These are phyloP conservation scores for Lucinisca nassula DNA, from an alignment of 2,888 invertebrate genomes.

Conservation along the genomic window DNA sequence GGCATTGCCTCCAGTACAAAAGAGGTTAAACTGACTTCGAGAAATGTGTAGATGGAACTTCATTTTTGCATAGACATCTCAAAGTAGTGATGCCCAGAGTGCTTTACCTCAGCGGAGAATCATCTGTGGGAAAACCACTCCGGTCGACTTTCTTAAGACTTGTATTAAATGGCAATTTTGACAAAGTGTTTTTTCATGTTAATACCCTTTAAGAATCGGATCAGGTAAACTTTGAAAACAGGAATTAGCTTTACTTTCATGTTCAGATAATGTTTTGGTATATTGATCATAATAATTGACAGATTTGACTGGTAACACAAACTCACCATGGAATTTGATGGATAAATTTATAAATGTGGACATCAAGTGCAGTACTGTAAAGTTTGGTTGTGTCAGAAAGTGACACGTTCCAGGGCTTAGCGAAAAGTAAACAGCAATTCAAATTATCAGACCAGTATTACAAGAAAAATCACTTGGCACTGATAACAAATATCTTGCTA, in stretches of 20 bases:
- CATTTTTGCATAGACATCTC: too few relatives aligned
- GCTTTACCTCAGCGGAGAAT: neutral
- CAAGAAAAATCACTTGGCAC: neutral
- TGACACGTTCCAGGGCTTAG: constrained; percentile 65
- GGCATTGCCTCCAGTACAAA: too few relatives aligned
- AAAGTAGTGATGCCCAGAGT: neutral
- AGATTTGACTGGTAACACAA: constrained; percentile 58
- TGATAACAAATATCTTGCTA: too few relatives aligned
- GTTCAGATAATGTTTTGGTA: constrained; percentile 60
- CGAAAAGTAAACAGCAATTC: constrained; percentile 66
- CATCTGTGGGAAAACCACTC: neutral
- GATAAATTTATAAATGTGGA: constrained; percentile 41
- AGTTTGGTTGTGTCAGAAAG: constrained; percentile 41
- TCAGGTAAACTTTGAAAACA: constrained; percentile 67
- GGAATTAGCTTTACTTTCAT: constrained; percentile 62
- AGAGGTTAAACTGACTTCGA: too few relatives aligned
- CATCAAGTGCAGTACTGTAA: constrained; percentile 53
- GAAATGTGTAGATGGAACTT: too few relatives aligned
- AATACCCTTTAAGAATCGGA: constrained; percentile 63
- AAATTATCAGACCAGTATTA: constrained; percentile 21
- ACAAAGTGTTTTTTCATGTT: constrained; percentile 1
- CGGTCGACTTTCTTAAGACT: neutral
- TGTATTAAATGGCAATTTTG: neutral
- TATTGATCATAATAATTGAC: constrained; percentile 58
- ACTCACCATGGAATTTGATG: constrained; percentile 58